Conservation (phyloP, 2,888 invertebrate genomes). For the Sialis lutaria region DNA sequence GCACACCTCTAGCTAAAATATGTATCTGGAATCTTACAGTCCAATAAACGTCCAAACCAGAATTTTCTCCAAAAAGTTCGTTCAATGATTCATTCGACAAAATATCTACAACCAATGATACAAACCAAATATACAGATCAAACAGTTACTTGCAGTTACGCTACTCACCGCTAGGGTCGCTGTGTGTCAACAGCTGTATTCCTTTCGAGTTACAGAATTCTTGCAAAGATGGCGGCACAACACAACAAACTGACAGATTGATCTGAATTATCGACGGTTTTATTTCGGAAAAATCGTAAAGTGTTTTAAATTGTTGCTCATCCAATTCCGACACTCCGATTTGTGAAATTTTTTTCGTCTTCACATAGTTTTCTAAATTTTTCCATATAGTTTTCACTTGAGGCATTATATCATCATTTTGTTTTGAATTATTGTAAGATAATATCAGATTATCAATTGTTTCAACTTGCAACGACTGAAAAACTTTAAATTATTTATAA, state of each 20-base stretch:
- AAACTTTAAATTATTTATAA: slow-evolving; percentile 34
- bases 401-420: slow-evolving; percentile 26
- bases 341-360: slow-evolving; percentile 42
- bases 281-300: slow-evolving; percentile 60
- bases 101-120: slow-evolving; percentile 27
- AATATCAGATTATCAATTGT: slow-evolving; percentile 70
- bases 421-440: slow-evolving; percentile 44
- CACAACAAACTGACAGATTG: slow-evolving; percentile 82
- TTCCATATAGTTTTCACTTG: slow-evolving; percentile 63
- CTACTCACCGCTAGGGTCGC: slow-evolving; percentile 68
- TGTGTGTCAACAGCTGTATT: slow-evolving; percentile 87
- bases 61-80: slow-evolving; percentile 32
- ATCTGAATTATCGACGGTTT: slow-evolving; percentile 85
- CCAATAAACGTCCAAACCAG: slow-evolving; percentile 44
- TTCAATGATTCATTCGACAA: slow-evolving; percentile 35
- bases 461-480: slow-evolving; percentile 48
- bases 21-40: slow-evolving; percentile 75
- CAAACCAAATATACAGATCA: slow-evolving; percentile 7
- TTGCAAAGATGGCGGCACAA: slow-evolving; percentile 80
- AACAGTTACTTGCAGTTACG: slow-evolving; percentile 3
- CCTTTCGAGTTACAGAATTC: slow-evolving; percentile 80
- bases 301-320: slow-evolving; percentile 52
- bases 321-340: slow-evolving; percentile 85
- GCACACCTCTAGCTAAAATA: slow-evolving; percentile 78
- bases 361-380: slow-evolving; percentile 53